Percentiles rank a stretch among this genome's conserved stretches.
phyloP scores from a whole-genome alignment of 2,888 invertebrate species.

The Monochamus alternatus region DNA sequence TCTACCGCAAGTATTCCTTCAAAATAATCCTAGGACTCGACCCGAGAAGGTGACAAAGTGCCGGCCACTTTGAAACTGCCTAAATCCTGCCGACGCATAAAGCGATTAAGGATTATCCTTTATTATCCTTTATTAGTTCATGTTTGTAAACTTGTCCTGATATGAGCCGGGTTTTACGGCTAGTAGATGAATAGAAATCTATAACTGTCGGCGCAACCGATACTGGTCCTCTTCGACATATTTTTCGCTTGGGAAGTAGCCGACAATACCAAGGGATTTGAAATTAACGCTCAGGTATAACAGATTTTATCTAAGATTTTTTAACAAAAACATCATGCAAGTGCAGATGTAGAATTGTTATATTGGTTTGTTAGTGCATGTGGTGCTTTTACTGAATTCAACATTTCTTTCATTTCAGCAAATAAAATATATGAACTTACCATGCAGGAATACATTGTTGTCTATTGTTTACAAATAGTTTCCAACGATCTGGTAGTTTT shows the following conservation, averaged over 20 bases:
- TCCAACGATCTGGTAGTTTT: too few species aligned
- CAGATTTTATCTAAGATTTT: too few species aligned
- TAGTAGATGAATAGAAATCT: constrained; percentile 27
- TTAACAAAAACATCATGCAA: too few species aligned
- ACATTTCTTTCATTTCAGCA: too few species aligned
- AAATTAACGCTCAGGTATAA: neutral
- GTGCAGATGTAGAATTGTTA: too few species aligned
- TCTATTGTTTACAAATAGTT: too few species aligned
- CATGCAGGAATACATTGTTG: too few species aligned
- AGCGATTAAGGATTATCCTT: constrained; percentile 48
- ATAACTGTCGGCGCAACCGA: constrained; percentile 29
- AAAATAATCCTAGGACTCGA: constrained; percentile 1
- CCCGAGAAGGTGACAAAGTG: constrained; percentile 35
- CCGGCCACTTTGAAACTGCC: constrained; percentile 40
- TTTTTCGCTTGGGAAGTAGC: neutral
- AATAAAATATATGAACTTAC: too few species aligned
- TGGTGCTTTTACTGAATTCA: too few species aligned
- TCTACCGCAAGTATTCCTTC: constrained; percentile 26
- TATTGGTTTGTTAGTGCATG: too few species aligned
- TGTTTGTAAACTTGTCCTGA: constrained; percentile 54
- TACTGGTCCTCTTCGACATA: constrained; percentile 24
- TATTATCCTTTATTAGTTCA: constrained; percentile 47
- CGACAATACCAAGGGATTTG: neutral
- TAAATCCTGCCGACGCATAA: constrained; percentile 43
- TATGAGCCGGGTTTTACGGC: constrained; percentile 45